phyloP scores from a whole-genome alignment of 2,888 invertebrate genomes.

The Drosophila mercatorum region DNA sequence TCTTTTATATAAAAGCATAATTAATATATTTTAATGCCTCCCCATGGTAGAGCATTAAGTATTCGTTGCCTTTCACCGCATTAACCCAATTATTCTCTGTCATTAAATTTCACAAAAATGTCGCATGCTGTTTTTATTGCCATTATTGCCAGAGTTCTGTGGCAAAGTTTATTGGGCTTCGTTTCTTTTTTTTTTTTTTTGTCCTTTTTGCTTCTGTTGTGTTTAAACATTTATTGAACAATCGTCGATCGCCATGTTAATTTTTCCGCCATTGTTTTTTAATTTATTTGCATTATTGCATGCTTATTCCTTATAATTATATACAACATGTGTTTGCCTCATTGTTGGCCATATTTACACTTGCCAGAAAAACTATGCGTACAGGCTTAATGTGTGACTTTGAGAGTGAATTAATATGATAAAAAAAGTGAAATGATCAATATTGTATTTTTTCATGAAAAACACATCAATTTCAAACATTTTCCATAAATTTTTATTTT shows the following conservation, averaged over 20 bases:
- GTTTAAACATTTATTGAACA: conserved; percentile 48
- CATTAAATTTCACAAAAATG: conserved; percentile 34
- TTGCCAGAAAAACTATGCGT: too few relatives aligned
- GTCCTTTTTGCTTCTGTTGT: conserved; percentile 14
- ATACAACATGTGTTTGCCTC: conserved; percentile 33
- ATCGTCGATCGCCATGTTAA: conserved; percentile 20
- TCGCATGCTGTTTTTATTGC: conserved; percentile 31
- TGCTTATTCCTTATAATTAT: conserved; percentile 40
- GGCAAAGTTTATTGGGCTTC: conserved; percentile 17
- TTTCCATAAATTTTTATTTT: too few relatives aligned
- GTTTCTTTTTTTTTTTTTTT: conserved; percentile 5
- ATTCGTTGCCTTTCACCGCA: background rate
- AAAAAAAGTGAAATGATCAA: too few relatives aligned
- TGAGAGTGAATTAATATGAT: too few relatives aligned
- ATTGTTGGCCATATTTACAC: conserved; percentile 19
- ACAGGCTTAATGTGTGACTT: too few relatives aligned
- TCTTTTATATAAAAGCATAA: background rate
- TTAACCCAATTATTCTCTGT: background rate
- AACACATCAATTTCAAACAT: too few relatives aligned
- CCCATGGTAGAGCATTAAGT: conserved; percentile 1
- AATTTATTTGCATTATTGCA: conserved; percentile 18
- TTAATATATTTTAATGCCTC: background rate
- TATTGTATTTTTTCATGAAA: too few relatives aligned
- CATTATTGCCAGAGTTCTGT: conserved; percentile 39
- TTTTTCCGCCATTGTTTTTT: conserved; percentile 29